These are phyloP conservation scores for Clanis bilineata DNA, from an alignment of 2,888 invertebrate genomes.

Conservation along the genomic window DNA sequence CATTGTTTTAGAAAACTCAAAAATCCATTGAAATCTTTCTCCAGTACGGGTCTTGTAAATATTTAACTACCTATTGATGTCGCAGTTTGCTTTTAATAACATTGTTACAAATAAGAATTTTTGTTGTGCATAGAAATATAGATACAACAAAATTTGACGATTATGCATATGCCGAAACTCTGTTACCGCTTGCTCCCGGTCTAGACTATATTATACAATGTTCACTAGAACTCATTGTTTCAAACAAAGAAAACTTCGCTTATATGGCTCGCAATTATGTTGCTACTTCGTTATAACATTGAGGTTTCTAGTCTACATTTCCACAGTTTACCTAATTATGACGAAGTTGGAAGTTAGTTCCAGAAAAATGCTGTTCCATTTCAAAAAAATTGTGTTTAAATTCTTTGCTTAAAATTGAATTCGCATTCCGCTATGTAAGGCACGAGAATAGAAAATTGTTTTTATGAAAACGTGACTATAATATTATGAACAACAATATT, in stretches of 20 bases:
- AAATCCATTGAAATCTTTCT: too few relatives aligned
- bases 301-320: slow-evolving; percentile 28
- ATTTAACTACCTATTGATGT: too few relatives aligned
- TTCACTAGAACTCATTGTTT: slow-evolving; percentile 49
- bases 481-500: background rate
- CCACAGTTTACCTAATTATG: slow-evolving; percentile 25
- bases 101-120: background rate
- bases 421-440: background rate
- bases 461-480: background rate
- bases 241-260: slow-evolving; percentile 46
- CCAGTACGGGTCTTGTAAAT: too few relatives aligned
- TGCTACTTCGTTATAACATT: slow-evolving; percentile 38
- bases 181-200: slow-evolving; percentile 36
- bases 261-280: slow-evolving; percentile 39
- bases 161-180: slow-evolving; percentile 43
- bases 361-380: slow-evolving; percentile 19
- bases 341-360: slow-evolving; percentile 16
- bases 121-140: background rate
- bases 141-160: slow-evolving; percentile 24
- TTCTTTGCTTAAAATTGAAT: slow-evolving; percentile 18
- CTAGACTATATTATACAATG: slow-evolving; percentile 38
- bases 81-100: background rate
- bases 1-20: too few relatives aligned
- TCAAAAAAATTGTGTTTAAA: slow-evolving; percentile 5
- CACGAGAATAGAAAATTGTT: background rate